Evolutionary conservation across 2,888 invertebrate genomes (phyloP).

Genomic region (Acleris literana): DNA sequence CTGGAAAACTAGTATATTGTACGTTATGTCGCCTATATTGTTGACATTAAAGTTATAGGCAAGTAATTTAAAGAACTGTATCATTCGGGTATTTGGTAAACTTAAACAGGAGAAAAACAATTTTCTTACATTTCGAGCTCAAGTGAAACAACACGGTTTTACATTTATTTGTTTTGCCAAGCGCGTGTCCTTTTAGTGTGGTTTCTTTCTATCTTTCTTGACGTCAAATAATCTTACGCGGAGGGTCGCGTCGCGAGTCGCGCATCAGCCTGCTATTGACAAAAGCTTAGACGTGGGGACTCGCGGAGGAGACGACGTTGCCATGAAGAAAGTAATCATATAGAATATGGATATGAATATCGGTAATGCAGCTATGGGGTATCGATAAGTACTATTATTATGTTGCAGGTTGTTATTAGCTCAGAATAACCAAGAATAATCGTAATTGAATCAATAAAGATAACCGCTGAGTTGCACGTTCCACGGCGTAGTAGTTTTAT

Average conservation of each 20-base stretch:
- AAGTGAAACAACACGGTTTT: too few relatives aligned
- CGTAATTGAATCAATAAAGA: constrained; percentile 14
- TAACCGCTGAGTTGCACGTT: background rate
- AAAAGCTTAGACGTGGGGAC: constrained; percentile 60
- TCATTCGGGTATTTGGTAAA: too few relatives aligned
- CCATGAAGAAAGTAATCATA: constrained; percentile 49
- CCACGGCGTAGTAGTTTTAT: too few relatives aligned
- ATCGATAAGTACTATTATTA: background rate
- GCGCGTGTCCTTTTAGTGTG: constrained; percentile 37
- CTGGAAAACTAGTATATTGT: background rate
- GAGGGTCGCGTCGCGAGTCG: constrained; percentile 49
- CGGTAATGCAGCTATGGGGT: background rate
- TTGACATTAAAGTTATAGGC: too few relatives aligned
- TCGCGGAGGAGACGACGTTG: constrained; percentile 50
- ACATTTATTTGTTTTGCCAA: constrained; percentile 52
- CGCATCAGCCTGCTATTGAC: constrained; percentile 70
- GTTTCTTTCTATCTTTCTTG: constrained; percentile 65
- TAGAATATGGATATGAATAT: constrained; percentile 4
- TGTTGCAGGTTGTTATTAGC: background rate
- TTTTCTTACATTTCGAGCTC: too few relatives aligned
- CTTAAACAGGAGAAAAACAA: too few relatives aligned
- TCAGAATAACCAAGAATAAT: constrained; percentile 6
- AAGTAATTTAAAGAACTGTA: too few relatives aligned
- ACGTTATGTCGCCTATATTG: too few relatives aligned
- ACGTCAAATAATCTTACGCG: constrained; percentile 77